Base-by-base conservation (phyloP, 1,140 invertebrate species). In the Drosophila carrolli region DNA sequence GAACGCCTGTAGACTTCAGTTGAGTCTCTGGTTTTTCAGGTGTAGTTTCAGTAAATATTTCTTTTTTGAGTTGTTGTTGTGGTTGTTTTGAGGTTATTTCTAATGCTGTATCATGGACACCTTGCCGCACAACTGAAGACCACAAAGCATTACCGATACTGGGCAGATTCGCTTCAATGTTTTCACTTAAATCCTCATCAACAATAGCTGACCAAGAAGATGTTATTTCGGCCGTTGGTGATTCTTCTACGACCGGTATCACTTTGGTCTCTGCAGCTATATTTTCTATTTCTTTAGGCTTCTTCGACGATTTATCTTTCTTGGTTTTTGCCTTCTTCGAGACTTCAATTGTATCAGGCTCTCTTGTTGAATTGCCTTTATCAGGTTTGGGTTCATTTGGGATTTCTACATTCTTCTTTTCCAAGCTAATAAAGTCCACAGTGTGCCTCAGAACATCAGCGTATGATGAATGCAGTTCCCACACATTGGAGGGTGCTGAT, bases 401-500 rank as follows among this genome's bases (percentile, higher is more conserved):
- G 4, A 47, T 53, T 19, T 78, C 78, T 7, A 68, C 72, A n/a
- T 68, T 65, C 43, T 73, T 65, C 73, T 90, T 82, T 23, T 90
- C 90, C 6, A 73, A 46, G 16, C 74, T 65, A 37, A 68, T 86
- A 4, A 86, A 86, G 35, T 61, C 76, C 16, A 59, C 53, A 13
- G 90, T 91, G 27, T 91, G 85, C 37, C 70, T 90, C 0, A 91
- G 27, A 14, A 91, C 86, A 63, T 91, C 81, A 8, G 90, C 90
- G 53, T 91, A 91, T 0, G 90, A 84, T 7, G 83, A 77, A 61
- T 71, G 57, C 5, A 51, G 38, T 27, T 86, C 78, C 78, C 78
- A 86, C 0, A 71, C 50, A 54, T 46, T 75, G 40, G 53, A 3
- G 2, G 40, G 8, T 4, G 3, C 5, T 11, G 11, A n/a, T n/a